These are phyloP conservation scores for Bergia sp. DNA, from an alignment of 92 coral and sea anemone species.

Conservation along the genomic window DNA sequence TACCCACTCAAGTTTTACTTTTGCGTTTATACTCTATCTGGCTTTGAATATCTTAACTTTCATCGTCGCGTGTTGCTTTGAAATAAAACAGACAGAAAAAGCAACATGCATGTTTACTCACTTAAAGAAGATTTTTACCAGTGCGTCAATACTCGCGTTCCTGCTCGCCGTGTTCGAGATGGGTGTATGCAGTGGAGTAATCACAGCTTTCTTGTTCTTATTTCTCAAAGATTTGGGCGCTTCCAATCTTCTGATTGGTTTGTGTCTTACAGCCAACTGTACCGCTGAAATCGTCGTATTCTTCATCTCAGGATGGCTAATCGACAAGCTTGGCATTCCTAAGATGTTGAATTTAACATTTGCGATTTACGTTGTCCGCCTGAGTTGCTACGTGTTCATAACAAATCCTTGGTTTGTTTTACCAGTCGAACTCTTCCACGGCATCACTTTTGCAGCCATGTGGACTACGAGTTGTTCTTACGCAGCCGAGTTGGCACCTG, in stretches of 20 bases:
- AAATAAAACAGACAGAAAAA: neutral
- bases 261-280: neutral
- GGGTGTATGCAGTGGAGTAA: neutral
- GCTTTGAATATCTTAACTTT: neutral
- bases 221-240: neutral
- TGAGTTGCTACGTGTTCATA: neutral
- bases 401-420: neutral
- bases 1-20: neutral
- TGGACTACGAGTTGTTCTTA: slow-evolving; percentile 11
- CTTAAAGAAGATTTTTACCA: neutral
- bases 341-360: neutral
- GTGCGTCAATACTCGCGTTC: neutral
- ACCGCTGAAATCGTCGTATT: neutral
- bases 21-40: neutral
- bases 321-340: neutral
- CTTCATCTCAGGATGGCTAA: neutral
- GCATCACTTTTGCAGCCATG: slow-evolving; percentile 4
- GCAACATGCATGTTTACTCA: neutral
- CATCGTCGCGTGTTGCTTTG: neutral
- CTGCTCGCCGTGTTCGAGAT: neutral
- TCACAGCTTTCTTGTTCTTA: neutral
- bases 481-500: neutral
- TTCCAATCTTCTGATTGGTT: neutral
- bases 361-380: neutral
- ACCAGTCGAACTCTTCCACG: neutral